phyloP scores from a whole-genome alignment of 2,113 vertebrate species.

The Meles meles region DNA sequence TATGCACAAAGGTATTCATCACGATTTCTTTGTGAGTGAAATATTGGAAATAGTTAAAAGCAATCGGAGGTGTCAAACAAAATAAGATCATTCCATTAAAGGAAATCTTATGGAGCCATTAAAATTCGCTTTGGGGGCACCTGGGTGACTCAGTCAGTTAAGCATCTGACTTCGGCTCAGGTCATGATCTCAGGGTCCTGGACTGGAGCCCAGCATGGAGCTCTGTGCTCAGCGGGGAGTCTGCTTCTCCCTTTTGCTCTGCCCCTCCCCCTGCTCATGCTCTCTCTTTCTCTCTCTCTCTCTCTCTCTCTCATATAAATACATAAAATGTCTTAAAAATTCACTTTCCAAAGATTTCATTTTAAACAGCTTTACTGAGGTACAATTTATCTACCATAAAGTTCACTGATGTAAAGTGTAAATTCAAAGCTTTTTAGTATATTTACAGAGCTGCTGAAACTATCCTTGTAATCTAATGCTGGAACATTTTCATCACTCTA shows the following conservation, averaged over 20 bases:
- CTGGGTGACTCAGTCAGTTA: neutral
- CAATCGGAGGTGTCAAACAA: neutral
- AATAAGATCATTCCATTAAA: neutral
- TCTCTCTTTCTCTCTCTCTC: neutral
- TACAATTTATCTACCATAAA: neutral
- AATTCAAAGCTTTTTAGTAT: slow-evolving; percentile 1
- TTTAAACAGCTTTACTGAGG: neutral
- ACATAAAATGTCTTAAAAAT: neutral
- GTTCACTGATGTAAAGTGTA: neutral
- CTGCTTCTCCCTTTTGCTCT: neutral
- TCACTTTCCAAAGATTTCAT: neutral
- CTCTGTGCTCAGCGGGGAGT: neutral
- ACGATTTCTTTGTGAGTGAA: neutral
- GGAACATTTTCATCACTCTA: neutral
- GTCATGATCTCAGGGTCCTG: neutral
- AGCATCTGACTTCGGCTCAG: neutral
- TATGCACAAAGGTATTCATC: neutral
- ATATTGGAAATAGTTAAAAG: slow-evolving; percentile 33
- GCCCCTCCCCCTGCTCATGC: neutral
- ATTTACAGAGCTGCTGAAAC: neutral
- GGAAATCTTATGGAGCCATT: neutral
- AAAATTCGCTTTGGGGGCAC: neutral
- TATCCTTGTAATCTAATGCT: neutral
- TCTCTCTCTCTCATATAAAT: neutral
- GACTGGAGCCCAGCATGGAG: neutral